A percentile compares a stretch with the other conserved stretches of the same genome.
phyloP scores from a whole-genome alignment of 2,113 vertebrate species.

The Coptodon bakossiorum region DNA sequence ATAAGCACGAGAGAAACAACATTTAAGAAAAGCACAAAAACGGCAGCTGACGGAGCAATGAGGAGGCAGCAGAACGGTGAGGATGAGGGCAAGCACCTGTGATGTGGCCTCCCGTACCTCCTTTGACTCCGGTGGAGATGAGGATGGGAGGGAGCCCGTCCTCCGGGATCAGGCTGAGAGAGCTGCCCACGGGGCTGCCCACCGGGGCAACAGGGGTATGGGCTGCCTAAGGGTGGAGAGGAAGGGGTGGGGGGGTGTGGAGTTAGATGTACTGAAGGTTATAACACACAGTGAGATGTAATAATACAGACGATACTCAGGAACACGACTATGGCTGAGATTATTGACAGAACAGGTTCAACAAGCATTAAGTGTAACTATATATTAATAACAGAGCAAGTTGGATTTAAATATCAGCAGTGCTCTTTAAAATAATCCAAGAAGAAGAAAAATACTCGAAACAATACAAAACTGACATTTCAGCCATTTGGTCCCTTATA shows the following conservation, averaged over 20 bases:
- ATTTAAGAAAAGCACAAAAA: conserved; percentile 2
- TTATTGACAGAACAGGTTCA: neutral
- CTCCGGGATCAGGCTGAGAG: conserved; percentile 95
- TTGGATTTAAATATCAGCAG: neutral
- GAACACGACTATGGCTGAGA: neutral
- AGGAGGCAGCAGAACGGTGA: conserved; percentile 59
- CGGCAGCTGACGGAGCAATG: conserved; percentile 24
- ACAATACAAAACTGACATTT: neutral
- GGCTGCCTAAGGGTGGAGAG: conserved; percentile 69
- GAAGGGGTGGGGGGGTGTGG: neutral
- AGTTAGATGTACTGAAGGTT: neutral
- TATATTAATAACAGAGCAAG: neutral
- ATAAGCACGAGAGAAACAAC: conserved; percentile 19
- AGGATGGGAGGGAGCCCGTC: conserved; percentile 99
- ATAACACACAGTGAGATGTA: neutral
- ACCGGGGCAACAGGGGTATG: conserved; percentile 75
- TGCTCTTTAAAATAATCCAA: neutral
- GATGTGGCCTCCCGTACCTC: conserved; percentile 85
- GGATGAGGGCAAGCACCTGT: conserved; percentile 77
- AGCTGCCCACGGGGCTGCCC: conserved; percentile 92
- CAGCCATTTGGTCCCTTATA: neutral
- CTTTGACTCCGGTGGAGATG: conserved; percentile 98
- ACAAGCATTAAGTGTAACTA: neutral
- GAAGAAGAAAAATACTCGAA: neutral
- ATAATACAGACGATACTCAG: neutral